phyloP scores from a whole-genome alignment of 1,140 invertebrate genomes.

The Phymastichus coffea region DNA sequence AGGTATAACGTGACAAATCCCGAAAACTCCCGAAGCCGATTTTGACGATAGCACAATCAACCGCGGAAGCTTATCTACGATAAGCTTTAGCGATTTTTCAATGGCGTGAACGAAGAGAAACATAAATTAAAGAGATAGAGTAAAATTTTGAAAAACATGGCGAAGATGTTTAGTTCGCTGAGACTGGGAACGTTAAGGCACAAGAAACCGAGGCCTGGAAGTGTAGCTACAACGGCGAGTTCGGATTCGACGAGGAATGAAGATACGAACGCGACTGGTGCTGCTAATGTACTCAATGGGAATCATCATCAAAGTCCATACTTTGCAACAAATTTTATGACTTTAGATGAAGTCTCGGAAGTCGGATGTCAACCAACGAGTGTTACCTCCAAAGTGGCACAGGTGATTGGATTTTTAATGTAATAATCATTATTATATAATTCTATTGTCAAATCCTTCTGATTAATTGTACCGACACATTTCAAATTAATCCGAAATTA shows the following conservation, averaged over 20 bases:
- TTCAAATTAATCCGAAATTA: not conserved
- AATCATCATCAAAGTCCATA: too few relatives aligned
- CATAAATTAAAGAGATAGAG: not conserved
- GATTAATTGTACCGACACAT: not conserved
- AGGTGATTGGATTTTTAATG: too few relatives aligned
- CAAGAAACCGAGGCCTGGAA: constrained; percentile 49
- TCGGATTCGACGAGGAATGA: constrained; percentile 41
- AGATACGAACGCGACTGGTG: constrained; percentile 29
- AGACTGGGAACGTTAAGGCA: constrained; percentile 51
- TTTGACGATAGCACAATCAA: too few relatives aligned
- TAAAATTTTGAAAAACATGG: constrained; percentile 28
- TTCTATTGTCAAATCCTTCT: too few relatives aligned
- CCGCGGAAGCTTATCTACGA: too few relatives aligned
- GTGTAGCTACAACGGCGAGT: constrained; percentile 50
- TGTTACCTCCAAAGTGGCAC: constrained; percentile 72
- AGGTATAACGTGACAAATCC: too few relatives aligned
- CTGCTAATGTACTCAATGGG: too few relatives aligned
- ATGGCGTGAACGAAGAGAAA: too few relatives aligned
- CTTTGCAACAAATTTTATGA: constrained; percentile 23
- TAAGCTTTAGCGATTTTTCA: too few relatives aligned
- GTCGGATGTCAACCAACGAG: constrained; percentile 62
- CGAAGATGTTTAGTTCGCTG: constrained; percentile 54
- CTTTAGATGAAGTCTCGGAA: constrained; percentile 42
- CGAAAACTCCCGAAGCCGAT: too few relatives aligned
- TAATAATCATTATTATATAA: too few relatives aligned